Evolutionary conservation across 2,888 invertebrate species (phyloP).

Genomic region (Tetragonisca angustula): DNA sequence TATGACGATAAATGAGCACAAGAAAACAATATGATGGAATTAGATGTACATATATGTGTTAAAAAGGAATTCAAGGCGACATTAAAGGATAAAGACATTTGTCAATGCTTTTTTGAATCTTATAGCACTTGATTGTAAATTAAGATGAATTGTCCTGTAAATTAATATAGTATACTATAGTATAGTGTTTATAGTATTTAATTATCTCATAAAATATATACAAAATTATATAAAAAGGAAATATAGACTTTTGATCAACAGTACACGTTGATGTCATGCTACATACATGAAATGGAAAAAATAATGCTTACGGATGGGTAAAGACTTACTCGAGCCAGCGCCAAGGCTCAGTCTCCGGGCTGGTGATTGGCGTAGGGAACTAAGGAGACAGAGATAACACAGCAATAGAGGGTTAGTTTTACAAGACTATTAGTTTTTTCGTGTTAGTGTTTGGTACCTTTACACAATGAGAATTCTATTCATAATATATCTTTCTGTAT

Average conservation of each 20-base stretch:
- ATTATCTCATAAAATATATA: constrained; percentile 12
- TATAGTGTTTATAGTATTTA: neutral
- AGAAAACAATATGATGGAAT: neutral
- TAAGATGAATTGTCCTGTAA: neutral
- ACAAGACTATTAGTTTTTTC: constrained; percentile 66
- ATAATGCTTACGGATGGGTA: constrained; percentile 75
- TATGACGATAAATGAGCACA: neutral
- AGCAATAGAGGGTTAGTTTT: constrained; percentile 75
- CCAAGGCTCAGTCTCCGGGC: constrained; percentile 95
- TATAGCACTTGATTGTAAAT: neutral
- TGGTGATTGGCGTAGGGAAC: constrained; percentile 95
- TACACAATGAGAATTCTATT: constrained; percentile 66
- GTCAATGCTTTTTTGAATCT: neutral
- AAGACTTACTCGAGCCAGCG: constrained; percentile 94
- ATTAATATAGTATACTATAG: neutral
- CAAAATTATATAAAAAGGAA: constrained; percentile 12
- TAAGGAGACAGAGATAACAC: constrained; percentile 86
- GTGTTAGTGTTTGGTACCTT: constrained; percentile 65
- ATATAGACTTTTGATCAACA: constrained; percentile 11
- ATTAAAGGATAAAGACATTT: neutral
- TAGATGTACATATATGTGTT: constrained; percentile 4
- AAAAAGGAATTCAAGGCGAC: neutral
- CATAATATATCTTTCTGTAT: constrained; percentile 10
- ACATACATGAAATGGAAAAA: constrained; percentile 70
- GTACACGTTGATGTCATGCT: constrained; percentile 63